A percentile compares a stretch with the other conserved stretches of the same genome.
Conservation (phyloP, 2,888 invertebrate genomes). For the Phaedon cochleariae region DNA sequence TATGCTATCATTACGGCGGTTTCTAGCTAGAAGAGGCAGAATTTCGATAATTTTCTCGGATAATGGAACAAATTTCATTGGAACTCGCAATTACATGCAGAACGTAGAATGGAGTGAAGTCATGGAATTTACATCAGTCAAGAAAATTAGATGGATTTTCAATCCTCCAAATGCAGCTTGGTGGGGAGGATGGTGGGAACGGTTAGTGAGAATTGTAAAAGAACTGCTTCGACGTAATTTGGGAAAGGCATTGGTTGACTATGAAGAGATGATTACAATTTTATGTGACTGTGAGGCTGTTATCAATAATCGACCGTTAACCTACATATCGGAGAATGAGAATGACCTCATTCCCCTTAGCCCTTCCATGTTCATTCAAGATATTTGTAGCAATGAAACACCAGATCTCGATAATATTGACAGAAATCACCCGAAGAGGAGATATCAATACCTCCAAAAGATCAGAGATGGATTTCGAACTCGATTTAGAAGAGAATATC, state of each 20-base stretch:
- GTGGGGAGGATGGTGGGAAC: slow-evolving; percentile 58
- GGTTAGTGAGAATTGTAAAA: not conserved
- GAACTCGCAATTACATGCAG: not conserved
- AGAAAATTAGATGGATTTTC: slow-evolving; percentile 49
- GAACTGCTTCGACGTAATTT: not conserved
- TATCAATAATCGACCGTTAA: not conserved
- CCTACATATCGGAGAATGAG: not conserved
- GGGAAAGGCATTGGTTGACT: not conserved
- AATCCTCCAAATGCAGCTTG: slow-evolving; percentile 57
- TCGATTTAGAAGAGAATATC: no score
- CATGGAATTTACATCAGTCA: slow-evolving; percentile 25
- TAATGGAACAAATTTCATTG: slow-evolving; percentile 25
- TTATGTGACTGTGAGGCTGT: not conserved
- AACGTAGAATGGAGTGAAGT: slow-evolving; percentile 26
- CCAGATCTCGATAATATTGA: not conserved
- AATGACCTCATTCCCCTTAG: not conserved
- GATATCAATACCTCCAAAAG: no score
- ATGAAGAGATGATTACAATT: not conserved
- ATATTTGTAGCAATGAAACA: not conserved
- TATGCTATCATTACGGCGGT: not conserved
- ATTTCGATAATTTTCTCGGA: slow-evolving; percentile 6
- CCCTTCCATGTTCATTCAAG: no score
- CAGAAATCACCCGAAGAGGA: no score
- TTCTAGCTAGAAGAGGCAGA: slow-evolving; percentile 5
- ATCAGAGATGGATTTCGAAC: no score